Conservation (phyloP, 2,797 vertebrate genomes). For the Sebastes iracundus region DNA sequence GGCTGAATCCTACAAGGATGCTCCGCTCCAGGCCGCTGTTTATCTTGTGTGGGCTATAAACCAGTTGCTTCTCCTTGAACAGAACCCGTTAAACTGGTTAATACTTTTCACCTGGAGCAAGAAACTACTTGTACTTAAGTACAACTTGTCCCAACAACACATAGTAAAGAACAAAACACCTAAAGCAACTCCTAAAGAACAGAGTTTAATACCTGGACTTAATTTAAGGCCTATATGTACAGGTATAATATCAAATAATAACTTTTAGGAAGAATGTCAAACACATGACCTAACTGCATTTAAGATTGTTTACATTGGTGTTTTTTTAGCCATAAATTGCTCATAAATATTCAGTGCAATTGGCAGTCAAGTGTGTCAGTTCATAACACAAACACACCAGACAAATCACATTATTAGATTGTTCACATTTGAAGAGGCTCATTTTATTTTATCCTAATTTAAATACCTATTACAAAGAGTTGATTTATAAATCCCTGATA, state of each 20-base stretch:
- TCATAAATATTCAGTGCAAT: not conserved
- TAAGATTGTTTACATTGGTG: not conserved
- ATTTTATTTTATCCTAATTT: not conserved
- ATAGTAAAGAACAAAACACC: not conserved
- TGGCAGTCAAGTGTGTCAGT: not conserved
- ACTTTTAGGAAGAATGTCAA: not conserved
- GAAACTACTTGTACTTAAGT: too few species aligned
- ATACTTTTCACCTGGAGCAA: not conserved
- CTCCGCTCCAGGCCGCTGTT: not conserved
- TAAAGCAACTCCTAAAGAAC: not conserved
- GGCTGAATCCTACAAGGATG: not conserved
- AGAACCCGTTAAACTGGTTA: slow-evolving; percentile 33
- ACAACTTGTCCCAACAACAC: not conserved
- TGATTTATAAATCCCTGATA: not conserved
- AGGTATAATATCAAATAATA: not conserved
- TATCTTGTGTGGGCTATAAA: not conserved
- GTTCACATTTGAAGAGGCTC: not conserved
- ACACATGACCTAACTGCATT: not conserved
- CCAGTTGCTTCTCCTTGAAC: not conserved
- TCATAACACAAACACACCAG: not conserved
- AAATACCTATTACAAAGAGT: not conserved
- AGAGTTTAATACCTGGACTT: too few species aligned
- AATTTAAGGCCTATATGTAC: too few species aligned
- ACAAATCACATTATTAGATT: not conserved
- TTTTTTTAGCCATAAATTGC: slow-evolving; percentile 15